Evolutionary conservation across 2,888 invertebrate species (phyloP).

Genomic region (Agrotis ipsilon): DNA sequence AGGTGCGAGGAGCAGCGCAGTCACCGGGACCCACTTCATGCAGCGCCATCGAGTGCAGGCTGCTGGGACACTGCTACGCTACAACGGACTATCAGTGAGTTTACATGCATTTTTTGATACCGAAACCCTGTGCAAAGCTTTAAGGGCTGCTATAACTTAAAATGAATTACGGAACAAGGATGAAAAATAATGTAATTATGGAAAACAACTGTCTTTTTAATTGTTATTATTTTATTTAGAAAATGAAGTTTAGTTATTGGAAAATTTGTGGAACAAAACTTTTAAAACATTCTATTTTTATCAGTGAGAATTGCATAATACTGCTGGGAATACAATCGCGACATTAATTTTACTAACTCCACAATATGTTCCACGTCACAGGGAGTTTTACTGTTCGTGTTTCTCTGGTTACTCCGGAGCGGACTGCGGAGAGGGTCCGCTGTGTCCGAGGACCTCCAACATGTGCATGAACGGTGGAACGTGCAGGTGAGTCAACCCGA

Average conservation of each 20-base stretch:
- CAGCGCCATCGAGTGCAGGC: constrained; percentile 95
- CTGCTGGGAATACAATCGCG: constrained; percentile 39
- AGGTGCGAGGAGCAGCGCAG: constrained; percentile 91
- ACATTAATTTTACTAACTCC: constrained; percentile 49
- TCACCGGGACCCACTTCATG: constrained; percentile 92
- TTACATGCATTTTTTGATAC: not conserved
- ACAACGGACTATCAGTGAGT: constrained; percentile 94
- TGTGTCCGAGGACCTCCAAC: constrained; percentile 92
- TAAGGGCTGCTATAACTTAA: not conserved
- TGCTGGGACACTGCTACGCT: constrained; percentile 96
- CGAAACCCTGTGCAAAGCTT: not conserved
- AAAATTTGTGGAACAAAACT: constrained; percentile 69
- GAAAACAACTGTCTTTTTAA: not conserved
- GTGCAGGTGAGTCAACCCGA: constrained; percentile 93
- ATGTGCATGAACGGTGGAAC: constrained; percentile 96
- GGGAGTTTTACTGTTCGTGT: constrained; percentile 95
- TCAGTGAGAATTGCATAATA: constrained; percentile 4
- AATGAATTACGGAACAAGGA: too few species aligned
- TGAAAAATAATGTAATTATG: not conserved
- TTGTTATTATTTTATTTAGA: not conserved
- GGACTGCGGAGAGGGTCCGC: constrained; percentile 95
- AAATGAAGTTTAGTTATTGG: not conserved
- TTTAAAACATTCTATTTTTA: constrained; percentile 48
- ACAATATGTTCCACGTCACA: constrained; percentile 75
- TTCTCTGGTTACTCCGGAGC: constrained; percentile 95